Evolutionary conservation across 1,140 invertebrate genomes (phyloP), one percentile per base, ranked within the genome.

Genomic region (Lerema accius): DNA sequence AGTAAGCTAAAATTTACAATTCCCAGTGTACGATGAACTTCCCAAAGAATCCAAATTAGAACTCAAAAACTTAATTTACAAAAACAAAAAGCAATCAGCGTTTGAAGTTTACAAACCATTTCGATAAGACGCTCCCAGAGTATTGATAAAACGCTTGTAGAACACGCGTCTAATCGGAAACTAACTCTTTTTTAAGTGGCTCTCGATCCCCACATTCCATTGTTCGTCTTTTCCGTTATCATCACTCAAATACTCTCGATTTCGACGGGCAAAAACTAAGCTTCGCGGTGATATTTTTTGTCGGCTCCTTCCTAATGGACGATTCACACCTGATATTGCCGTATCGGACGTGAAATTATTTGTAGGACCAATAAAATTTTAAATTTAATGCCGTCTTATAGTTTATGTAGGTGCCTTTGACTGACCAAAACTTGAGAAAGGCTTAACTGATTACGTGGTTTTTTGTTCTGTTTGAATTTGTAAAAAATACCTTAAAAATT

Each of bases 241-340:
- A 48, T 48, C 32, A 51, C 49, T 51, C 28, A 37, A 51, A 37
- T 51, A 51, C 32, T 51, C 32, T 51, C 49, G 32, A 16, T 51
- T 51, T 51, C 49, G 15, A 37, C 4, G 17, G 15, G 11, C 7
- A 51, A 51, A 48, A 48, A 46, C 14, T 28, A 10, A 23, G 46
- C 6, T 49, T n/a, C 9, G 10, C 3, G 28, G 46, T 35, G 14
- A 49, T 49, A 48, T 28, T 35, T 49, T 49, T 49, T 49, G 26
- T 49, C 15, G 46, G 26, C 28, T 28, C 23, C 11, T 16, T 32
- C 14, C 13, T 49, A 32, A 49, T 35, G 46, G 46, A 48, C 13
- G 11, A 35, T 49, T 49, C 26, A 35, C 46, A 49, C 46, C 46
- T 49, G 46, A 49, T 49, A 49, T 37, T 35, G 16, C 42, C 15